Conservation (phyloP, 1,140 invertebrate genomes). For the Colletes latitarsis region DNA sequence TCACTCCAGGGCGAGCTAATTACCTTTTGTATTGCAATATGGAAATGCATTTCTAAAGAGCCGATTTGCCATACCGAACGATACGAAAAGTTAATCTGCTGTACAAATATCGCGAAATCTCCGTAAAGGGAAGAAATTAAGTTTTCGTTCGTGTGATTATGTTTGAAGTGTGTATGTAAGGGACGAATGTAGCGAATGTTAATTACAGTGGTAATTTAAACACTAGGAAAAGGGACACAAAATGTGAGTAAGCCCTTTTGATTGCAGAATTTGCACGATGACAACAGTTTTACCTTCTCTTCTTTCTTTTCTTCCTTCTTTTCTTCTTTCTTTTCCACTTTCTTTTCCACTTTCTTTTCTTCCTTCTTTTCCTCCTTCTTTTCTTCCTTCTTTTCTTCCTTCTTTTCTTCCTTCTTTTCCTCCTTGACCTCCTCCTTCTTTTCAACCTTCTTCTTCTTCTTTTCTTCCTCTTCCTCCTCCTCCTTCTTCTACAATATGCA, state of each 20-base stretch:
- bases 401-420: constrained; percentile 67
- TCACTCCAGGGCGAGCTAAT: constrained; percentile 59
- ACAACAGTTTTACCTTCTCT: constrained; percentile 71
- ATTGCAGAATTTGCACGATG: background rate
- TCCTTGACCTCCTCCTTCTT: constrained; percentile 77
- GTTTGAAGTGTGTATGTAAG: background rate
- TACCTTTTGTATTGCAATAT: constrained; percentile 47
- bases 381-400: constrained; percentile 62
- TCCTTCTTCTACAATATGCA: constrained; percentile 69
- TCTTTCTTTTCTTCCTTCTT: constrained; percentile 81
- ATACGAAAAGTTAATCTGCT: background rate
- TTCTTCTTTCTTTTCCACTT: constrained; percentile 69
- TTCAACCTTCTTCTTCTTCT: constrained; percentile 52
- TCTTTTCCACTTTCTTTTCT: constrained; percentile 74
- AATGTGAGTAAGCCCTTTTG: background rate
- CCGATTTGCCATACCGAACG: constrained; percentile 28
- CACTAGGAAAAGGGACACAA: background rate
- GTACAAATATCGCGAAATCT: background rate
- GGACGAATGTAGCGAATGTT: background rate
- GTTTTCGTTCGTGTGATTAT: background rate
- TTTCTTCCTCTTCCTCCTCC: constrained; percentile 69
- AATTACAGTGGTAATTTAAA: constrained; percentile 6
- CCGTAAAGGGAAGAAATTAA: background rate
- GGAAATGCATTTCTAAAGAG: constrained; percentile 38
- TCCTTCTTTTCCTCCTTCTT: constrained; percentile 65